Evolutionary conservation across 2,888 invertebrate genomes (phyloP).

Genomic region (Gymnosoma rotundatum): DNA sequence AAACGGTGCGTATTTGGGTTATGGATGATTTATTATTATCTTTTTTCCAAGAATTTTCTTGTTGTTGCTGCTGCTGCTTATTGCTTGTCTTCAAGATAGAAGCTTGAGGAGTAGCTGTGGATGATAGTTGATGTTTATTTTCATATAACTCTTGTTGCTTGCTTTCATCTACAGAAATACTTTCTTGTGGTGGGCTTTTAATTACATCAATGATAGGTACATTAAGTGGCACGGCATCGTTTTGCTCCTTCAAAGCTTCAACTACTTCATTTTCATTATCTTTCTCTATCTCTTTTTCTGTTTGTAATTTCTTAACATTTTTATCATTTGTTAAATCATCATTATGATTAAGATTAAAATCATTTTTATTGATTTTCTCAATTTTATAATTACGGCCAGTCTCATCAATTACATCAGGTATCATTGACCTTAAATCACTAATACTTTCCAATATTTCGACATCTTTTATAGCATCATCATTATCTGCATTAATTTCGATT

Average conservation of each 20-base stretch:
- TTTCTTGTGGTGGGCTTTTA: slow-evolving; percentile 76
- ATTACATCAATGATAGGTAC: slow-evolving; percentile 64
- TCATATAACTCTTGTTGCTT: slow-evolving; percentile 21
- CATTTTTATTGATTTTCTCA: slow-evolving; percentile 71
- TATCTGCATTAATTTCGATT: slow-evolving; percentile 8
- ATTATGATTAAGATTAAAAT: slow-evolving; percentile 46
- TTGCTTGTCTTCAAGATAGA: slow-evolving; percentile 49
- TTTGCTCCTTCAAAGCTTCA: slow-evolving; percentile 59
- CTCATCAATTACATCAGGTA: slow-evolving; percentile 81
- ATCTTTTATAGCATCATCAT: slow-evolving; percentile 66
- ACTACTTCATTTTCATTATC: neutral
- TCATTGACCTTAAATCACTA: slow-evolving; percentile 81
- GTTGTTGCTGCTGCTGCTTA: slow-evolving; percentile 41
- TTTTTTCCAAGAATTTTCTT: slow-evolving; percentile 71
- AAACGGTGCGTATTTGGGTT: slow-evolving; percentile 59
- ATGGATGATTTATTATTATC: slow-evolving; percentile 68
- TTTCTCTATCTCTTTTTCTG: slow-evolving; percentile 24
- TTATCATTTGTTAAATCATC: slow-evolving; percentile 20
- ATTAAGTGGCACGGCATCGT: slow-evolving; percentile 71
- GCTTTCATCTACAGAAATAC: slow-evolving; percentile 13
- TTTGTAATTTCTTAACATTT: slow-evolving; percentile 4
- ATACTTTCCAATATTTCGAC: slow-evolving; percentile 81
- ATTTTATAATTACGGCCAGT: slow-evolving; percentile 78
- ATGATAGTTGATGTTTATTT: slow-evolving; percentile 38
- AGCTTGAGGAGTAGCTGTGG: slow-evolving; percentile 65